Base-by-base conservation (phyloP, 2,888 invertebrate species). In the Punctoribates punctum region DNA sequence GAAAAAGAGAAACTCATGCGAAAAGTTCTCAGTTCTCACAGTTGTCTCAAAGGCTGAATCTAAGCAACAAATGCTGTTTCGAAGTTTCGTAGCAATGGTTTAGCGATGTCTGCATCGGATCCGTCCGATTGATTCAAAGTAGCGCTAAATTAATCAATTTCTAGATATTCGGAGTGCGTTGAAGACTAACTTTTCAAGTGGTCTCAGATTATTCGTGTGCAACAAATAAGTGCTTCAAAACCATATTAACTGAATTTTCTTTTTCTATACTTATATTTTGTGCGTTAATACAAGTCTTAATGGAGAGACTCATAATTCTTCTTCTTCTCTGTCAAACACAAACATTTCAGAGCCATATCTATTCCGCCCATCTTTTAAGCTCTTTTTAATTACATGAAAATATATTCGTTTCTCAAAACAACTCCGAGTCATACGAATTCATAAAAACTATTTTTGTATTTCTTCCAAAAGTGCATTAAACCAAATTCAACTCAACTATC, bases 371-470 rank as follows among this genome's bases (percentile, higher is more conserved):
- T 67, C 67, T 34, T 67, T 67, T 67, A 67, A 67, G 67, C 38
- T 38, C 67, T 67, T 67, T 67, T 67, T 38, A 38, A 67, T 67
- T 67, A 67, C 67, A 67, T 67, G 5, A n/a, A 62, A n/a, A 62
- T 34, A 34, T 34, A 34, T 62, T 62, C 29, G 8, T 62, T n/a
- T 27, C 11, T 13, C n/a, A 62, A 62, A 62, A 62, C 62, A 62
- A 62, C 13, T 27, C 23, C n/a, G 20, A 62, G 62, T 62, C 62
- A 34, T 17, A 62, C 13, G n/a, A 27, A 62, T 62, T 27, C 29
- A 34, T 27, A n/a, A 27, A 29, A 62, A 62, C 11, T 34, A 62
- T 62, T 62, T 34, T 20, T 34, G 8, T 62, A 6, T 15, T 62
- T 34, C 13, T 57, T 11, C 20, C 57, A n/a, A 17, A 51, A 51